Percentiles rank a stretch among this genome's conserved stretches.
Conservation (phyloP, 2,797 vertebrate genomes). For the Tachyglossus aculeatus region DNA sequence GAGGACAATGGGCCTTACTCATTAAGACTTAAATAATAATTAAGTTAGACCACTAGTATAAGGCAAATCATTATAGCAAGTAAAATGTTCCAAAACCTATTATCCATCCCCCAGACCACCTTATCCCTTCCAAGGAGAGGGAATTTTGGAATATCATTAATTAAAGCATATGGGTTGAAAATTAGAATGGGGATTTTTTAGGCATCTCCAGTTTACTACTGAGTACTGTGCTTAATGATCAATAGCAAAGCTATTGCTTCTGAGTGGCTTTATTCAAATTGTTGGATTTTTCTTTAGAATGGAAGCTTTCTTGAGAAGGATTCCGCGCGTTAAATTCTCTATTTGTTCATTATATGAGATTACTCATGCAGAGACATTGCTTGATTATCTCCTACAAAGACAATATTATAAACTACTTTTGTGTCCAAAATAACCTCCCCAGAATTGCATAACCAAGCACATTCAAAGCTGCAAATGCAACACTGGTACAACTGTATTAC, state of each 20-base stretch:
- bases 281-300: conserved; percentile 23
- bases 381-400: too few relatives aligned
- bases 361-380: too few relatives aligned
- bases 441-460: too few relatives aligned
- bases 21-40: conserved; percentile 17
- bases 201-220: conserved; percentile 32
- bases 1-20: conserved; percentile 1
- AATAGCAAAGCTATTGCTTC: conserved; percentile 40
- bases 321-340: too few relatives aligned
- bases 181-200: conserved; percentile 16
- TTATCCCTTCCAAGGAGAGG: not conserved
- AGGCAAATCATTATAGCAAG: conserved; percentile 17
- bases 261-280: conserved; percentile 44
- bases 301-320: too few relatives aligned
- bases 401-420: too few relatives aligned
- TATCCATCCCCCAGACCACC: not conserved
- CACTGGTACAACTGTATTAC: too few relatives aligned
- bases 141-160: conserved; percentile 9
- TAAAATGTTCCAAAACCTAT: not conserved
- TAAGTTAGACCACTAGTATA: not conserved
- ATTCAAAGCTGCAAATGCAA: too few relatives aligned
- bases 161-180: conserved; percentile 23
- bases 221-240: conserved; percentile 33
- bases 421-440: too few relatives aligned
- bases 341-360: too few relatives aligned